phyloP scores from a whole-genome alignment of 53 echinoderm and acorn worm species.

The Mesocentrotus franciscanus region DNA sequence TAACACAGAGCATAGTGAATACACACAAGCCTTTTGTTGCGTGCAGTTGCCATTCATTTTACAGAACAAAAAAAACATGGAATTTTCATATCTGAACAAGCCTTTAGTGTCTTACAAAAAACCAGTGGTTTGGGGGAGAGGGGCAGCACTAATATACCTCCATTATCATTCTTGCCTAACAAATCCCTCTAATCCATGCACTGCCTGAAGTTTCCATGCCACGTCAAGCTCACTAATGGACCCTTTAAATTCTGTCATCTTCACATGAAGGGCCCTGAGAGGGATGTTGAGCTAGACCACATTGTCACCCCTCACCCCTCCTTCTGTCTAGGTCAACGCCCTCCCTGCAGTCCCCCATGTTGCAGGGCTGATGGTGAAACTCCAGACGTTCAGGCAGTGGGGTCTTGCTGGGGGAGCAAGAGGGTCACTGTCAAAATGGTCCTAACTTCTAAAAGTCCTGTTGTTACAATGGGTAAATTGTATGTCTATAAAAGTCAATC shows the following conservation, averaged over 20 bases:
- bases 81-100: no score
- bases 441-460: not conserved
- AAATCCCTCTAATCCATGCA: no score
- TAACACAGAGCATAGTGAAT: no score
- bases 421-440: conserved; percentile 8
- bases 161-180: no score
- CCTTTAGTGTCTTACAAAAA: no score
- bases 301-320: not conserved
- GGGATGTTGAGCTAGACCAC: conserved; percentile 12
- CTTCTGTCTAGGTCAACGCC: not conserved
- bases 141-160: no score
- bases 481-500: not conserved
- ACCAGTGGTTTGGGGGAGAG: no score
- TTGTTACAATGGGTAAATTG: not conserved
- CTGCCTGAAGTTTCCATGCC: not conserved
- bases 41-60: no score
- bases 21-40: no score
- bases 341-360: not conserved
- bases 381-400: not conserved
- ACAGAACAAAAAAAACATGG: no score
- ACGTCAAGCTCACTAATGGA: not conserved
- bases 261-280: not conserved
- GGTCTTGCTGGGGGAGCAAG: conserved; percentile 12
- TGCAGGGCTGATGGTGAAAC: not conserved
- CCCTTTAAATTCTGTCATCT: conserved; percentile 27